Percentiles rank a stretch among this genome's conserved stretches.
phyloP scores from a whole-genome alignment of 2,113 vertebrate genomes.

The Vulpes lagopus region DNA sequence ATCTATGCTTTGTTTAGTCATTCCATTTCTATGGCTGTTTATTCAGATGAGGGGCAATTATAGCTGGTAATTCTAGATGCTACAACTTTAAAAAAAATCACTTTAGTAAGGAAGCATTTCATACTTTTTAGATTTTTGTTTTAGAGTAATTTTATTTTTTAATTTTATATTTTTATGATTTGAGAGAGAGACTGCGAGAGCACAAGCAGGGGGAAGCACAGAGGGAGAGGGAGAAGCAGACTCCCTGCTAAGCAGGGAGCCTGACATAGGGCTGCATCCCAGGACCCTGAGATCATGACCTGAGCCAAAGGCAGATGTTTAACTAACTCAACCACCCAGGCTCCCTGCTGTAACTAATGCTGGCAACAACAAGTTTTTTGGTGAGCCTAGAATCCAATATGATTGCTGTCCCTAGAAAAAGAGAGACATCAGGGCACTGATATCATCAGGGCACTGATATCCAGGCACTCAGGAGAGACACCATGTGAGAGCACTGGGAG shows the following conservation, averaged over 20 bases:
- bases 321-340: no score
- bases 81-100: not conserved
- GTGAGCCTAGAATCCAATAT: not conserved
- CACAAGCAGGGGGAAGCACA: no score
- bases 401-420: not conserved
- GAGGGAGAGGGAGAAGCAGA: no score
- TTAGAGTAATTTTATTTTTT: no score
- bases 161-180: no score
- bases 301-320: no score
- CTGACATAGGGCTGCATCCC: no score
- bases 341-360: not conserved
- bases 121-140: no score
- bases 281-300: no score
- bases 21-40: not conserved
- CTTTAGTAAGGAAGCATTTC: no score
- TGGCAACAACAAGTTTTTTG: not conserved
- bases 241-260: no score
- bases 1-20: not conserved
- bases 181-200: no score
- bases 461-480: not conserved
- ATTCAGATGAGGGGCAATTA: not conserved
- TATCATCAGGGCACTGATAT: not conserved
- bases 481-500: not conserved
- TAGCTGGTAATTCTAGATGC: conserved; percentile 60
- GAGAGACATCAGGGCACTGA: not conserved